Base-by-base conservation (phyloP, 2,113 vertebrate species). In the Rutilus rutilus region DNA sequence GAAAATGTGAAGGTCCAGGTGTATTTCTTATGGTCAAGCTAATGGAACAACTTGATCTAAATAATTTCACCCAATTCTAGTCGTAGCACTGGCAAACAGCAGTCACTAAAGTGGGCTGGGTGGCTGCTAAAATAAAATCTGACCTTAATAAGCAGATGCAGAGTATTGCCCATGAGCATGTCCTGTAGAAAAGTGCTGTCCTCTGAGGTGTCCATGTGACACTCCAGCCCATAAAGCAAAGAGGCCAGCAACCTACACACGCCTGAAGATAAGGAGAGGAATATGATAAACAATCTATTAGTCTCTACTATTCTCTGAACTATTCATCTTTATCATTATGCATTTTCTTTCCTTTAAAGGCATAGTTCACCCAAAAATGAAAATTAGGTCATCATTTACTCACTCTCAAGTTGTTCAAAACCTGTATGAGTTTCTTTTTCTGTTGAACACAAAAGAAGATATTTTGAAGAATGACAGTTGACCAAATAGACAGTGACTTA, bases 151-250 rank as follows among this genome's bases (percentile, higher is more conserved):
- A 95, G 93, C 75, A 94, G 84, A 84, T 94, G 94, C 23, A 94
- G 91, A 79, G 93, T 94, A 82, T 92, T 94, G 85, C 93, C 92
- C 91, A 93, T 93, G 85, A 94, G 5, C 90, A 93, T 92, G 90
- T 92, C 92, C 88, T 94, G 92, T 64, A 95, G 93, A 88, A 95
- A 95, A 73, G 87, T 89, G 88, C 92, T 94, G 89, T 95, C 93
- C 86, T 94, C 94, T 83, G 93, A 90, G 79, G 87, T 90, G 88
- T 94, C 91, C 17, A 87, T 84, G 9, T 89, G 90, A 85, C 77
- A 78, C 86, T 92, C 89, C 25, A 91, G 82, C 50, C 89, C 90
- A 78, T 89, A 92, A 87, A 93, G 93, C 85, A 89, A 85, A 82
- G 86, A 86, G n/a, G 84, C 88, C 0, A 90, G 76, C 77, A 90